Conservation (phyloP, 2,797 vertebrate genomes). For the Neosilurus mollespiculum region DNA sequence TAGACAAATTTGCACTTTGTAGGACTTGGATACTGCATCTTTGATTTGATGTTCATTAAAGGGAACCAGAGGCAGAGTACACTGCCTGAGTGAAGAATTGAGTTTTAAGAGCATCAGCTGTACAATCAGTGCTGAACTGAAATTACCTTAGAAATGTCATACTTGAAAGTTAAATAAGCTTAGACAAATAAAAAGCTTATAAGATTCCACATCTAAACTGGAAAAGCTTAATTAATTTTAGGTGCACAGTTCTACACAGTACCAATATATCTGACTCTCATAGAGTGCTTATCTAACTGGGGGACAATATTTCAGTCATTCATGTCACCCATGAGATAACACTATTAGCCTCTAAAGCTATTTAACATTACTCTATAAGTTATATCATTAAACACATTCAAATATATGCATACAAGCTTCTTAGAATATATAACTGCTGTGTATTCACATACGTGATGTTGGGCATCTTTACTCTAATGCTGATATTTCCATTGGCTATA, state of each 20-base stretch:
- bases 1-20: conserved; percentile 45
- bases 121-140: conserved; percentile 33
- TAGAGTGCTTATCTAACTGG: conserved; percentile 39
- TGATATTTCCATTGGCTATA: conserved; percentile 47
- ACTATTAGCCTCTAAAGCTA: conserved; percentile 56
- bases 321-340: conserved; percentile 51
- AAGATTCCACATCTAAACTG: conserved; percentile 28
- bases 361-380: conserved; percentile 50
- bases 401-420: conserved; percentile 55
- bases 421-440: conserved; percentile 52
- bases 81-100: conserved; percentile 57
- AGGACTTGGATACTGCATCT: conserved; percentile 57
- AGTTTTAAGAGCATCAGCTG: conserved; percentile 33
- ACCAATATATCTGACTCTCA: conserved; percentile 39
- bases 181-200: conserved; percentile 26
- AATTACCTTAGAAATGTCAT: conserved; percentile 39
- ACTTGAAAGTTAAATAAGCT: conserved; percentile 27
- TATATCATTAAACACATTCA: conserved; percentile 64
- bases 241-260: conserved; percentile 22
- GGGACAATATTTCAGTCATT: conserved; percentile 37
- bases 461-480: conserved; percentile 51
- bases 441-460: conserved; percentile 56
- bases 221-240: conserved; percentile 18
- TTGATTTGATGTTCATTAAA: conserved; percentile 69
- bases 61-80: conserved; percentile 64